Conservation (phyloP, 2,113 vertebrate genomes). For the Apeltes quadracus region DNA sequence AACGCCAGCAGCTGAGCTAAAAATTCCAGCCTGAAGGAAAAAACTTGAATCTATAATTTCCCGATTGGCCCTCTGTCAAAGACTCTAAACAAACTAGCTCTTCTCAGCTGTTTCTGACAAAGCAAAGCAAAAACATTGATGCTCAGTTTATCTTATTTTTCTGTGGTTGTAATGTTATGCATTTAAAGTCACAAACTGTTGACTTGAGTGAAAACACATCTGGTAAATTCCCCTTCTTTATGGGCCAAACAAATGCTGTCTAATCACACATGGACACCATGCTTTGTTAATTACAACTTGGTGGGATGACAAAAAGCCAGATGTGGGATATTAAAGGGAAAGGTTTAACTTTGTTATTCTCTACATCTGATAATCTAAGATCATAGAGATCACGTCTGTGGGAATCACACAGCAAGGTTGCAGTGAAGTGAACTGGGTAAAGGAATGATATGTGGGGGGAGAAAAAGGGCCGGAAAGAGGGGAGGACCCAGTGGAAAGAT, state of each 20-base stretch:
- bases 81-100: conserved; percentile 29
- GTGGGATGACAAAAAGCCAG: background rate
- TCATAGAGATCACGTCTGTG: conserved; percentile 47
- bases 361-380: background rate
- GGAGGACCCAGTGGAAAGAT: conserved; percentile 43
- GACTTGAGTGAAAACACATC: background rate
- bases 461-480: conserved; percentile 58
- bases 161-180: background rate
- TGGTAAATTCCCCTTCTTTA: background rate
- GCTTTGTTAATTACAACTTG: conserved; percentile 13
- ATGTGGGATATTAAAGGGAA: background rate
- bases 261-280: background rate
- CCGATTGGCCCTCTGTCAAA: conserved; percentile 33
- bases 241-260: background rate
- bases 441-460: conserved; percentile 47
- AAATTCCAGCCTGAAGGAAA: conserved; percentile 59
- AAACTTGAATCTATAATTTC: conserved; percentile 58
- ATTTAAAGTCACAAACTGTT: background rate
- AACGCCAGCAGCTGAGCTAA: conserved; percentile 59
- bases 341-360: background rate
- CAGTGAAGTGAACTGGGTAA: conserved; percentile 19
- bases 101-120: conserved; percentile 44
- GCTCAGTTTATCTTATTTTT: background rate
- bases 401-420: conserved; percentile 8
- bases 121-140: conserved; percentile 14